A percentile compares a stretch with the other conserved stretches of the same genome.
These are phyloP conservation scores for Proterorhinus semilunaris DNA, from an alignment of 2,113 vertebrate species.

Conservation along the genomic window DNA sequence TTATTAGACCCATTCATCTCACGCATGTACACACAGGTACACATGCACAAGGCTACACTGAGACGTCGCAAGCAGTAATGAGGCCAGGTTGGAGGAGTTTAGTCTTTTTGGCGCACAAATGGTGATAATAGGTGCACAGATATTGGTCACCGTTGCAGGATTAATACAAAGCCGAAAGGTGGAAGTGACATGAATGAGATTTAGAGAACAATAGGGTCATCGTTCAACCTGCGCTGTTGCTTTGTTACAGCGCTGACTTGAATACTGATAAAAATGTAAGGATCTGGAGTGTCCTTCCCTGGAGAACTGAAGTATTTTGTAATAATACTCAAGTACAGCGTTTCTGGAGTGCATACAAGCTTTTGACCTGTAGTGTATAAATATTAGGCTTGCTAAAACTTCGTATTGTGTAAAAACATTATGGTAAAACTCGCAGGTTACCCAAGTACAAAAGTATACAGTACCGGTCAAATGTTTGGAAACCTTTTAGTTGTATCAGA, in stretches of 20 bases:
- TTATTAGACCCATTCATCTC: conserved; percentile 70
- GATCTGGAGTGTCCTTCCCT: too few species aligned
- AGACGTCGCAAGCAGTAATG: conserved; percentile 45
- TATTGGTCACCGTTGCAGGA: conserved; percentile 40
- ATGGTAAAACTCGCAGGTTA: too few species aligned
- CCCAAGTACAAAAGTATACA: too few species aligned
- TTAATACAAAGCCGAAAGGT: conserved; percentile 44
- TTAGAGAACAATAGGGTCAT: not conserved
- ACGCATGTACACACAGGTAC: not conserved
- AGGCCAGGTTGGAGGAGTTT: conserved; percentile 36
- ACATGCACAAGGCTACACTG: conserved; percentile 19
- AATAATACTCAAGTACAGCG: too few species aligned
- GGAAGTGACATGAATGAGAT: conserved; percentile 13
- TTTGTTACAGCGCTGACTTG: not conserved
- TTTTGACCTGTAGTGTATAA: too few species aligned
- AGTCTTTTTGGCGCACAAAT: conserved; percentile 33
- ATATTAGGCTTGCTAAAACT: too few species aligned
- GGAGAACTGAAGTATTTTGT: too few species aligned
- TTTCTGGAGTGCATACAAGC: too few species aligned
- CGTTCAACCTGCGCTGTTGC: not conserved
- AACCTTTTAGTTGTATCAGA: too few species aligned
- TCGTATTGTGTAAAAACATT: too few species aligned
- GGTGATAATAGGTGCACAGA: conserved; percentile 22
- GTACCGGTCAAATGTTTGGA: too few species aligned
- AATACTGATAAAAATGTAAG: not conserved